Conservation (phyloP, 1,140 invertebrate genomes). For the Leptopilina clavipes region DNA sequence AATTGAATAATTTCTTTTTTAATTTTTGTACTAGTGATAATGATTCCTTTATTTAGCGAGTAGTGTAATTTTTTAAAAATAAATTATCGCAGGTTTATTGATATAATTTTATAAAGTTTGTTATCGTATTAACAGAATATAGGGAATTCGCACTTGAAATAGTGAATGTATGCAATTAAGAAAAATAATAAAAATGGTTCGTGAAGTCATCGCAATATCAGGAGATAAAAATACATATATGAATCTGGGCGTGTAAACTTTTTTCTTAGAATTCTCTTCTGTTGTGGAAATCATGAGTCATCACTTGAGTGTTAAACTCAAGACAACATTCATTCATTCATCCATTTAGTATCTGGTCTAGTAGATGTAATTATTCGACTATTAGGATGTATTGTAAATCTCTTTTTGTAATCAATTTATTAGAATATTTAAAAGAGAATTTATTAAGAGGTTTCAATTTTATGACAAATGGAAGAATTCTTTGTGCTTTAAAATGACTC, state of each 20-base stretch:
- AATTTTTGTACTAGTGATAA: too few relatives aligned
- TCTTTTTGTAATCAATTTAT: not conserved
- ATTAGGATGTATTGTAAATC: not conserved
- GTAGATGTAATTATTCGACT: not conserved
- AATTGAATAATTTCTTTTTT: too few relatives aligned
- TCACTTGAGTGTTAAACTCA: constrained; percentile 32
- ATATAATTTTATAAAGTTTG: not conserved
- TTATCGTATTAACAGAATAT: not conserved
- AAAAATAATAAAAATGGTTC: not conserved
- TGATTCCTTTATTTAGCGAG: too few relatives aligned
- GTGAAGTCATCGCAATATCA: not conserved
- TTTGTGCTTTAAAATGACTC: too few relatives aligned
- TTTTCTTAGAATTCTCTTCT: not conserved
- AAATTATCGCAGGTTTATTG: too few relatives aligned
- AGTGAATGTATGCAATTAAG: not conserved
- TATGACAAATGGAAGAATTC: too few relatives aligned
- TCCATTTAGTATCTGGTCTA: too few relatives aligned
- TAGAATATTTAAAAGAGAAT: not conserved
- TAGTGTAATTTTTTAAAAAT: too few relatives aligned
- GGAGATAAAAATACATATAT: constrained; percentile 1
- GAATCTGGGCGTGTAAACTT: not conserved
- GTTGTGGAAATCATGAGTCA: constrained; percentile 31
- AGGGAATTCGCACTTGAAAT: not conserved
- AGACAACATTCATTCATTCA: constrained; percentile 21
- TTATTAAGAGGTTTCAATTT: too few relatives aligned